Evolutionary conservation across 2,888 invertebrate genomes (phyloP).

Genomic region (Lymantria monacha): DNA sequence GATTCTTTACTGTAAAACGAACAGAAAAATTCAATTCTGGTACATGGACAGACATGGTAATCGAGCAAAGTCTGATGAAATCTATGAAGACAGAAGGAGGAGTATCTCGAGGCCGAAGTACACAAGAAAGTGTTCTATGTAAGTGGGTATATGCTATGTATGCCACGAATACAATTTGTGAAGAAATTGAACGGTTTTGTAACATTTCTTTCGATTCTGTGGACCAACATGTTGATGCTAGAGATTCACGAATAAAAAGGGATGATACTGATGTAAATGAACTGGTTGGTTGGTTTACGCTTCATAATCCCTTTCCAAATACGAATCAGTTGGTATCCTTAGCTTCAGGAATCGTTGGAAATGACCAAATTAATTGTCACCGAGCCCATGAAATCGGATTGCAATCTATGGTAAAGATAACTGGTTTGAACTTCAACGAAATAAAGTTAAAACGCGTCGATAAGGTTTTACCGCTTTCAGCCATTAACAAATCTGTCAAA

Average conservation of each 20-base stretch:
- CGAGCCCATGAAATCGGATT: not conserved
- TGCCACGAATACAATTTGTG: not conserved
- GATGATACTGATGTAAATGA: not conserved
- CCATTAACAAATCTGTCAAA: not conserved
- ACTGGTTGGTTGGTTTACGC: not conserved
- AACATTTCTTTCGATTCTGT: not conserved
- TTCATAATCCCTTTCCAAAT: not conserved
- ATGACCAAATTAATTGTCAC: not conserved
- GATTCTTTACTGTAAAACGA: constrained; percentile 36
- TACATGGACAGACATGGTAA: constrained; percentile 30
- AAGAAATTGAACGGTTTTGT: not conserved
- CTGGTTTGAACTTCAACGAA: not conserved
- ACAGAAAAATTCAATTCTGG: constrained; percentile 33
- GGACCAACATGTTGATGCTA: not conserved
- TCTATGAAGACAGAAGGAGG: constrained; percentile 28
- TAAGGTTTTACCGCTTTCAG: not conserved
- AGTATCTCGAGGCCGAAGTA: constrained; percentile 15
- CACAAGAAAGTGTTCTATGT: not conserved
- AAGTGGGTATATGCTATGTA: not conserved
- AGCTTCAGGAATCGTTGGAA: not conserved
- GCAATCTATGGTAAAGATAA: not conserved
- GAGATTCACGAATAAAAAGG: not conserved
- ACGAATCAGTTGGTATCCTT: not conserved
- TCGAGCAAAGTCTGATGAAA: constrained; percentile 35
- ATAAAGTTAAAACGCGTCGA: not conserved